Evolutionary conservation across 2,113 vertebrate genomes (phyloP).

Genomic region (Gambusia holbrooki): DNA sequence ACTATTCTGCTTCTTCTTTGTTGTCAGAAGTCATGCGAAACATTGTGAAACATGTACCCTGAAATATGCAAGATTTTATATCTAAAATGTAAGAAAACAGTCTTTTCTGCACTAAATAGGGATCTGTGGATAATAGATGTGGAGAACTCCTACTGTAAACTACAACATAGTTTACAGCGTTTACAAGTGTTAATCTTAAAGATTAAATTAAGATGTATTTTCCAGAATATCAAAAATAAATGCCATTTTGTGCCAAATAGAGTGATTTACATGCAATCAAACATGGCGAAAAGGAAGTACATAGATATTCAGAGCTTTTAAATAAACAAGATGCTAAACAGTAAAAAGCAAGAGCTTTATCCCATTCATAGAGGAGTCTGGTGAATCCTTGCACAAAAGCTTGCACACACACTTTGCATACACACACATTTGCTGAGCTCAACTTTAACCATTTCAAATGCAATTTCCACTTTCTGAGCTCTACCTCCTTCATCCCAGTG

Average conservation of each 20-base stretch:
- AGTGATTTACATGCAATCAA: conserved; percentile 31
- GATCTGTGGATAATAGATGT: conserved; percentile 8
- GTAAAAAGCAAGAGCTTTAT: conserved; percentile 41
- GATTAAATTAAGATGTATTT: conserved; percentile 21
- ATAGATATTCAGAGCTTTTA: conserved; percentile 18
- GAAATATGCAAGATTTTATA: conserved; percentile 36
- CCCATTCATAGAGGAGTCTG: conserved; percentile 29
- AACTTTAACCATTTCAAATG: conserved; percentile 13
- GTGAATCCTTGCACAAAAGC: conserved; percentile 25
- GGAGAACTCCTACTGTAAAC: neutral
- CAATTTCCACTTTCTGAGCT: conserved; percentile 19
- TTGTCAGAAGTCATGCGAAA: conserved; percentile 50
- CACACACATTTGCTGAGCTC: conserved; percentile 1
- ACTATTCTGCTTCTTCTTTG: conserved; percentile 44
- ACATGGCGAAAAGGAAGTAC: conserved; percentile 27
- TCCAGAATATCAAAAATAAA: conserved; percentile 28
- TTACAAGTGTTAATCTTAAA: conserved; percentile 7
- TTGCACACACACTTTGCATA: conserved; percentile 3
- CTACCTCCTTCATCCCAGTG: conserved; percentile 22
- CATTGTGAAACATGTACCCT: conserved; percentile 31
- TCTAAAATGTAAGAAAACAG: conserved; percentile 30
- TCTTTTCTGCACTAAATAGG: conserved; percentile 12
- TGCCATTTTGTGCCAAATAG: neutral
- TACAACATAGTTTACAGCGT: neutral
- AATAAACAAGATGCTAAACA: conserved; percentile 27